Evolutionary conservation across 2,113 vertebrate genomes (phyloP).

Genomic region (Callionymus lyra): DNA sequence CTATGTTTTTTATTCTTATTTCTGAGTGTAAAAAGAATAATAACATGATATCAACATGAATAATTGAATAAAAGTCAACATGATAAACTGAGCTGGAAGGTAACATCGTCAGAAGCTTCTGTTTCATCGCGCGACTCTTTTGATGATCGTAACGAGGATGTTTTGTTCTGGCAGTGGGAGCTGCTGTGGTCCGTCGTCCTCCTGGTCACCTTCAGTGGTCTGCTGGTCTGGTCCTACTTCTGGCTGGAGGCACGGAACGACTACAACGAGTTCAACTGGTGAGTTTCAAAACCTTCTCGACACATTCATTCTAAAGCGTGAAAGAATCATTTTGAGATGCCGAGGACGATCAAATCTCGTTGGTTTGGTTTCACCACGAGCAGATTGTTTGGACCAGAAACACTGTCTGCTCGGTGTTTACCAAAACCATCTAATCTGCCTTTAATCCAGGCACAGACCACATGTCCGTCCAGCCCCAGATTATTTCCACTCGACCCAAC

Average conservation of each 20-base stretch:
- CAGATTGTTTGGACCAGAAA: too few species aligned
- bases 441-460: conserved; percentile 38
- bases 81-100: too few species aligned
- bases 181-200: conserved; percentile 90
- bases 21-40: too few species aligned
- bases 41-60: too few species aligned
- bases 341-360: too few species aligned
- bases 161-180: conserved; percentile 76
- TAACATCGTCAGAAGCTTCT: too few species aligned
- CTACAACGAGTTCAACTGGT: conserved; percentile 97
- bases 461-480: conserved; percentile 10
- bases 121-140: too few species aligned
- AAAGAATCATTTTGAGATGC: too few species aligned
- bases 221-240: conserved; percentile 93
- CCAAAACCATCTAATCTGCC: conserved; percentile 36
- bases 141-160: too few species aligned
- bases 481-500: conserved; percentile 20
- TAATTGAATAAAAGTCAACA: background rate
- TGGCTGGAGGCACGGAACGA: conserved; percentile 95
- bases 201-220: conserved; percentile 79
- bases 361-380: too few species aligned
- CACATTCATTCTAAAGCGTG: too few species aligned
- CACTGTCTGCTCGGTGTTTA: conserved; percentile 5
- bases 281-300: conserved; percentile 50
- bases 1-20: too few species aligned